Conservation (phyloP, 2,113 vertebrate genomes). For the Grammomys surdaster region DNA sequence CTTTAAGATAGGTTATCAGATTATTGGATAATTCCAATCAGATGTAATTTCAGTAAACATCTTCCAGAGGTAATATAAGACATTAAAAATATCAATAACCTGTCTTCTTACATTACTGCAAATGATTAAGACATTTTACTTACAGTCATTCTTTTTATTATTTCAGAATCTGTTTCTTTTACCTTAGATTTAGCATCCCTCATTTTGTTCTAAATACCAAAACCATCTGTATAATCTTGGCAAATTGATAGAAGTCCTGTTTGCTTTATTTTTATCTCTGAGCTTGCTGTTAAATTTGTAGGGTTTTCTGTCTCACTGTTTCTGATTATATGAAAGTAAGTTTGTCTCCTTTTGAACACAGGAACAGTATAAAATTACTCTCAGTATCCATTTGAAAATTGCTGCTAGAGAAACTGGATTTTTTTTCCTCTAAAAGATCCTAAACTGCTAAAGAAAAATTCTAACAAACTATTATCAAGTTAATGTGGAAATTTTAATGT, state of each 20-base stretch:
- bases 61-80: slow-evolving; percentile 55
- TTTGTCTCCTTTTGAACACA: slow-evolving; percentile 55
- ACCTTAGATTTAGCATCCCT: slow-evolving; percentile 4
- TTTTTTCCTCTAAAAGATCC: background rate
- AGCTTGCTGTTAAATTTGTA: slow-evolving; percentile 46
- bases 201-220: slow-evolving; percentile 43
- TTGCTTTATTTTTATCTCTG: slow-evolving; percentile 57
- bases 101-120: slow-evolving; percentile 34
- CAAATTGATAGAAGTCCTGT: background rate
- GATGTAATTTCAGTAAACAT: slow-evolving; percentile 34
- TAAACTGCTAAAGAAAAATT: slow-evolving; percentile 55
- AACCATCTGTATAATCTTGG: slow-evolving; percentile 50
- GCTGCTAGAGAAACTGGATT: slow-evolving; percentile 37
- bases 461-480: slow-evolving; percentile 39
- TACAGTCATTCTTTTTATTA: slow-evolving; percentile 8
- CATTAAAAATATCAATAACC: background rate
- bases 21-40: slow-evolving; percentile 31
- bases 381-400: slow-evolving; percentile 25
- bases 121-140: slow-evolving; percentile 53
- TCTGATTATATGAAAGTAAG: slow-evolving; percentile 58
- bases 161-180: slow-evolving; percentile 55
- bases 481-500: slow-evolving; percentile 46
- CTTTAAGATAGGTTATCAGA: slow-evolving; percentile 59
- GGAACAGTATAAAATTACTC: background rate
- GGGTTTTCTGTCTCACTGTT: slow-evolving; percentile 60